phyloP scores from a whole-genome alignment of 2,797 vertebrate species.

The Gobio occitaniae region DNA sequence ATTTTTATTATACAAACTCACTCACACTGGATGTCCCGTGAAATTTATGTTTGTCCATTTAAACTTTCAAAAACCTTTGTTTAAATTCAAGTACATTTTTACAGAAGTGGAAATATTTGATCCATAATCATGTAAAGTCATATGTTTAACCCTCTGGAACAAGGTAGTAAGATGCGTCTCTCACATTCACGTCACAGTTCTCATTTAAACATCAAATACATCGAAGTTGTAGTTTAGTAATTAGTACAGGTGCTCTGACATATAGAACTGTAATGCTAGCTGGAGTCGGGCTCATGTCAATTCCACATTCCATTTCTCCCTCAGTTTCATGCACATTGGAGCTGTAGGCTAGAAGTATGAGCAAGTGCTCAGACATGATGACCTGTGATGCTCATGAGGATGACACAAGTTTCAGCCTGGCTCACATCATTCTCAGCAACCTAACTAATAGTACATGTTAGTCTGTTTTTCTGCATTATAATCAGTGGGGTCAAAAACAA shows the following conservation, averaged over 20 bases:
- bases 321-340: neutral
- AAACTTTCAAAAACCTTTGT: neutral
- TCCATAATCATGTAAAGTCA: slow-evolving; percentile 49
- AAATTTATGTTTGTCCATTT: slow-evolving; percentile 10
- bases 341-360: neutral
- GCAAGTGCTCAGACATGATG: neutral
- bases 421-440: slow-evolving; percentile 21
- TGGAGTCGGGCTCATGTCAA: neutral
- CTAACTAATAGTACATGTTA: neutral
- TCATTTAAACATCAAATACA: neutral
- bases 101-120: slow-evolving; percentile 33
- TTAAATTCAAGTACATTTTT: neutral
- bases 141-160: slow-evolving; percentile 25
- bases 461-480: neutral
- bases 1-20: slow-evolving; percentile 60
- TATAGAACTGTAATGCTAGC: neutral
- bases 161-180: slow-evolving; percentile 14
- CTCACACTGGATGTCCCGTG: slow-evolving; percentile 42
- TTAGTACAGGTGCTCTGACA: neutral
- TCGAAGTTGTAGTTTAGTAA: neutral
- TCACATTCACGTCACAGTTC: neutral
- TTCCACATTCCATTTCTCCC: neutral
- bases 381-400: neutral
- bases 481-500: neutral
- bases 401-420: slow-evolving; percentile 24